These are phyloP conservation scores for Molanna angustata DNA, from an alignment of 2,888 invertebrate genomes.

Conservation along the genomic window DNA sequence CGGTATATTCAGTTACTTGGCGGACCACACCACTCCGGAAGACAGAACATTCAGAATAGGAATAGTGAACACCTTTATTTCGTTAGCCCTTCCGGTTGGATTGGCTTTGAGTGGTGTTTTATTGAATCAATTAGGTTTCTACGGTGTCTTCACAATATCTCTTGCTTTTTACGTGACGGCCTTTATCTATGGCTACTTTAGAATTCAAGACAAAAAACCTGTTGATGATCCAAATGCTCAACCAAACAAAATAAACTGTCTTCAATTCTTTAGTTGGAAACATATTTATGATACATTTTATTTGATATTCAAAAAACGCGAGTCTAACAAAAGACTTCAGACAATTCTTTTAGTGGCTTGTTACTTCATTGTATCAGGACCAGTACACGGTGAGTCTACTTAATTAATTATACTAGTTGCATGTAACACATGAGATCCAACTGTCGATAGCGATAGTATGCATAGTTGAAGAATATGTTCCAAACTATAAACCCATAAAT, in stretches of 20 bases:
- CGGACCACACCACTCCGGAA: constrained; percentile 57
- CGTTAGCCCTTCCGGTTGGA: constrained; percentile 51
- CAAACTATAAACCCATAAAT: too few relatives aligned
- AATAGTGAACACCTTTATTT: constrained; percentile 54
- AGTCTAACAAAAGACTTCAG: constrained; percentile 42
- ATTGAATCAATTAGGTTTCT: constrained; percentile 47
- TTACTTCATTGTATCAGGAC: constrained; percentile 52
- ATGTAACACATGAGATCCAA: too few relatives aligned
- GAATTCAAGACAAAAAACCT: constrained; percentile 31
- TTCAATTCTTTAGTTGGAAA: constrained; percentile 24
- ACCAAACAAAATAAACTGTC: constrained; percentile 2
- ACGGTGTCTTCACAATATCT: constrained; percentile 44
- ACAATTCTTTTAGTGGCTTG: constrained; percentile 44
- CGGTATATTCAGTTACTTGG: constrained; percentile 60
- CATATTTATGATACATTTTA: constrained; percentile 42
- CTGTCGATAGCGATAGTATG: too few relatives aligned
- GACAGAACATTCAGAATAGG: constrained; percentile 61
- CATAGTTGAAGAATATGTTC: too few relatives aligned
- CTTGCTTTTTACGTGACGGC: constrained; percentile 43
- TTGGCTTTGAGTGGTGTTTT: constrained; percentile 53
- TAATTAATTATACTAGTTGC: too few relatives aligned
- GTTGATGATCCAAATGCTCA: not conserved
- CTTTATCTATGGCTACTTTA: constrained; percentile 43
- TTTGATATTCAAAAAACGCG: constrained; percentile 44
- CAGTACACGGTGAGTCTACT: constrained; percentile 47